Conservation (phyloP, 2,888 invertebrate genomes). For the Venusia cambrica region DNA sequence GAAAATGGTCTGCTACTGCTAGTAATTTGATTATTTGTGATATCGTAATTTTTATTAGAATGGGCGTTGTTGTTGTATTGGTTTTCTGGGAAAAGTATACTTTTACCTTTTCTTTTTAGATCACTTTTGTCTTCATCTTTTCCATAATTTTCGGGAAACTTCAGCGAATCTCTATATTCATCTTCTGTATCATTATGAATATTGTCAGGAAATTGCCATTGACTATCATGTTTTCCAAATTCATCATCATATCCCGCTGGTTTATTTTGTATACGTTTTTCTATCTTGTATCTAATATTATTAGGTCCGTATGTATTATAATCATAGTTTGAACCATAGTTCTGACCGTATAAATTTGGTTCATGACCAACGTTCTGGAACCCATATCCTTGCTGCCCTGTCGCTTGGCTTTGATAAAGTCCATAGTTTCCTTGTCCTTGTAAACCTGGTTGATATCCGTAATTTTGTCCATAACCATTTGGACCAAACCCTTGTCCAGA, state of each 20-base stretch:
- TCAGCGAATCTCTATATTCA: no score
- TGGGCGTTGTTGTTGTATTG: conserved; percentile 18
- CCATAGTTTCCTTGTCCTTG: conserved; percentile 27
- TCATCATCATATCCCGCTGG: conserved; percentile 33
- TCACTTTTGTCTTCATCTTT: conserved; percentile 18
- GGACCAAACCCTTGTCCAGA: conserved; percentile 15
- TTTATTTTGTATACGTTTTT: conserved; percentile 61
- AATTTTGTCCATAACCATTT: conserved; percentile 15
- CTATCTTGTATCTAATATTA: conserved; percentile 38
- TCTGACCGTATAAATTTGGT: conserved; percentile 28
- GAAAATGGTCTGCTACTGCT: conserved; percentile 3
- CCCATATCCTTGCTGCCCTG: conserved; percentile 25
- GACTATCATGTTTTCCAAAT: conserved; percentile 31
- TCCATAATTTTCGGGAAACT: conserved; percentile 42
- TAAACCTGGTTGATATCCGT: conserved; percentile 12
- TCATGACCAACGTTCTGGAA: conserved; percentile 20
- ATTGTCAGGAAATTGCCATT: conserved; percentile 60
- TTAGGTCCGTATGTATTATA: conserved; percentile 34
- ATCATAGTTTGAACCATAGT: conserved; percentile 41
- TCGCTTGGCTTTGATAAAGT: conserved; percentile 19
- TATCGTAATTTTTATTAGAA: conserved; percentile 15
- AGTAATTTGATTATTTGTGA: conserved; percentile 5
- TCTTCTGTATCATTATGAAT: conserved; percentile 25
- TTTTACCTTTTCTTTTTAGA: conserved; percentile 35
- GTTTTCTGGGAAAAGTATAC: conserved; percentile 32